phyloP scores from a whole-genome alignment of 1,140 invertebrate species.

The Fopius arisanus region DNA sequence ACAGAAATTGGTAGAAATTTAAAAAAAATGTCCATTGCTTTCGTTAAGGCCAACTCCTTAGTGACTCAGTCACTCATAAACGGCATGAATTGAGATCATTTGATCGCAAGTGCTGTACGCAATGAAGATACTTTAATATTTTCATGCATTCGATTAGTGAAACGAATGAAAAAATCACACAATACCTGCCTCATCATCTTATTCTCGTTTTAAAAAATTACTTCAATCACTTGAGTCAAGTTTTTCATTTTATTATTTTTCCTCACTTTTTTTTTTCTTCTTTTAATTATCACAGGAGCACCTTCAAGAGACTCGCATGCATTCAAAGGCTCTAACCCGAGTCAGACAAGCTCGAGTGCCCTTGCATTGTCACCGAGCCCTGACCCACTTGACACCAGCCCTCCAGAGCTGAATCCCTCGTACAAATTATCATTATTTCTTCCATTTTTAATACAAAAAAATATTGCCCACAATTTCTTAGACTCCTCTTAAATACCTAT shows the following conservation, averaged over 20 bases:
- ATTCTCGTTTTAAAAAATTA: constrained; percentile 2
- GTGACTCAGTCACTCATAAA: neutral
- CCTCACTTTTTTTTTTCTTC: constrained; percentile 8
- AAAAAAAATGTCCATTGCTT: constrained; percentile 1
- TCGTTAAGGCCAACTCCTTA: neutral
- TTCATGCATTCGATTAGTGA: neutral
- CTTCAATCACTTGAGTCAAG: neutral
- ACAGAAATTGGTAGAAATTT: neutral
- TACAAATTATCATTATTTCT: constrained; percentile 6
- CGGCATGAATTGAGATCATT: constrained; percentile 27
- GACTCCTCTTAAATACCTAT: neutral
- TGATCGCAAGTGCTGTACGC: constrained; percentile 1
- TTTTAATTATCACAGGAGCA: constrained; percentile 31
- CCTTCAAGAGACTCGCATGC: constrained; percentile 22
- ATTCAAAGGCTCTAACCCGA: neutral
- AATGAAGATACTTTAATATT: constrained; percentile 12
- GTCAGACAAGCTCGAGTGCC: neutral
- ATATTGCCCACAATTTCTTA: constrained; percentile 18
- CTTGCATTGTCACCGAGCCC: constrained; percentile 11
- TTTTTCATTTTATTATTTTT: constrained; percentile 12
- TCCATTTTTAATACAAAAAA: constrained; percentile 13
- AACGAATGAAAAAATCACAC: neutral
- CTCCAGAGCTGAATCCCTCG: constrained; percentile 9
- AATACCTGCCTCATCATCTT: neutral
- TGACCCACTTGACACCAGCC: constrained; percentile 7